These are phyloP conservation scores for Manacus vitellinus DNA, from an alignment of 2,113 vertebrate genomes.

Conservation along the genomic window DNA sequence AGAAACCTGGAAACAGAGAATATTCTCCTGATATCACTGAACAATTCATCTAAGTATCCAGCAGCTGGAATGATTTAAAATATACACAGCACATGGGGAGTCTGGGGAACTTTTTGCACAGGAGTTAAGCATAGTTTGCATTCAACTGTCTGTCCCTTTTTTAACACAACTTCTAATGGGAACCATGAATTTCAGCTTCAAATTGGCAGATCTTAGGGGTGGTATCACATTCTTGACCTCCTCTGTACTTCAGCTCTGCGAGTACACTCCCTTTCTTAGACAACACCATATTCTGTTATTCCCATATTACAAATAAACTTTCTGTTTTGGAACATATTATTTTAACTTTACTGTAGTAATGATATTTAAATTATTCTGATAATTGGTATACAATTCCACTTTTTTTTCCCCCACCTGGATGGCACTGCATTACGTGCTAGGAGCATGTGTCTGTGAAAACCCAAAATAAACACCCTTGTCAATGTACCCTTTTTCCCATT, in stretches of 20 bases:
- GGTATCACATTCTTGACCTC: background rate
- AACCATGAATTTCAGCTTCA: background rate
- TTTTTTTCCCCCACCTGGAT: background rate
- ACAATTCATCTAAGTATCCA: background rate
- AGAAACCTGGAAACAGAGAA: background rate
- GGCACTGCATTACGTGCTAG: background rate
- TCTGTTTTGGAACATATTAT: background rate
- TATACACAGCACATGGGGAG: rapidly evolving
- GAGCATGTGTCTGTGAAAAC: background rate
- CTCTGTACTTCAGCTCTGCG: background rate
- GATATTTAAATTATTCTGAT: background rate
- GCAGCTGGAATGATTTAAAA: background rate
- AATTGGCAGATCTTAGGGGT: background rate
- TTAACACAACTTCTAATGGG: background rate
- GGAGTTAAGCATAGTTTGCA: background rate
- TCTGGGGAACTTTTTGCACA: background rate
- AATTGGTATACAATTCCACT: background rate
- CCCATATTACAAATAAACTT: background rate
- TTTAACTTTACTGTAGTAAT: background rate
- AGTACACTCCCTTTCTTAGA: background rate
- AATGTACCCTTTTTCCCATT: background rate
- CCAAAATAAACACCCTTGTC: background rate
- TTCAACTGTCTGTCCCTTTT: background rate
- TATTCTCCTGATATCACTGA: background rate
- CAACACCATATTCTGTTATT: rapidly evolving